phyloP scores from a whole-genome alignment of 2,113 vertebrate species.

The Andinoacara biseriatus region DNA sequence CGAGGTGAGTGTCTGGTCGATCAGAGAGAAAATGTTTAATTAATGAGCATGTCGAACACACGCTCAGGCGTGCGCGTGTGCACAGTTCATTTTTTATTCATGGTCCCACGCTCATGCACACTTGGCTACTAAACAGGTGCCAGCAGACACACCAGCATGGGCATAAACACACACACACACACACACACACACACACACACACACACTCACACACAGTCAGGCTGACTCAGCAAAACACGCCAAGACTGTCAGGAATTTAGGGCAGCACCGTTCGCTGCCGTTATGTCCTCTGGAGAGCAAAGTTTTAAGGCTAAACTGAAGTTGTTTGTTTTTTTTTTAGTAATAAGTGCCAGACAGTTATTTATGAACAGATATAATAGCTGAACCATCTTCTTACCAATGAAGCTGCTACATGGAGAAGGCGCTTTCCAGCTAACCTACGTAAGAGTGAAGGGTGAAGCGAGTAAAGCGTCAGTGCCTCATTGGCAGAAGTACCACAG shows the following conservation, averaged over 20 bases:
- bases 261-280: not conserved
- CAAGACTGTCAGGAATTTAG: constrained; percentile 23
- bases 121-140: constrained; percentile 21
- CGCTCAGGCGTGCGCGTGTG: not conserved
- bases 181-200: not conserved
- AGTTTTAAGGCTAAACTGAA: constrained; percentile 22
- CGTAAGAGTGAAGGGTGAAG: not conserved
- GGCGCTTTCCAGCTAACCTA: not conserved
- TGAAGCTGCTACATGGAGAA: not conserved
- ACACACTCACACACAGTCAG: not conserved
- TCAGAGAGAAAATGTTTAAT: constrained; percentile 37
- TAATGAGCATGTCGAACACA: not conserved
- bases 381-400: not conserved
- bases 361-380: not conserved
- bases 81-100: constrained; percentile 24
- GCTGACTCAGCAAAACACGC: constrained; percentile 55
- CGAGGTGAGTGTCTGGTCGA: constrained; percentile 22
- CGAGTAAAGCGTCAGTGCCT: not conserved
- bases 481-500: not conserved
- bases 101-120: not conserved
- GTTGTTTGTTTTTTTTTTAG: not conserved
- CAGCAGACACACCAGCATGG: not conserved
- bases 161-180: not conserved
- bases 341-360: not conserved
- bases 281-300: constrained; percentile 18